Evolutionary conservation across 2,888 invertebrate genomes (phyloP), one percentile per base, ranked within the genome.

Genomic region (Lymantria monacha): DNA sequence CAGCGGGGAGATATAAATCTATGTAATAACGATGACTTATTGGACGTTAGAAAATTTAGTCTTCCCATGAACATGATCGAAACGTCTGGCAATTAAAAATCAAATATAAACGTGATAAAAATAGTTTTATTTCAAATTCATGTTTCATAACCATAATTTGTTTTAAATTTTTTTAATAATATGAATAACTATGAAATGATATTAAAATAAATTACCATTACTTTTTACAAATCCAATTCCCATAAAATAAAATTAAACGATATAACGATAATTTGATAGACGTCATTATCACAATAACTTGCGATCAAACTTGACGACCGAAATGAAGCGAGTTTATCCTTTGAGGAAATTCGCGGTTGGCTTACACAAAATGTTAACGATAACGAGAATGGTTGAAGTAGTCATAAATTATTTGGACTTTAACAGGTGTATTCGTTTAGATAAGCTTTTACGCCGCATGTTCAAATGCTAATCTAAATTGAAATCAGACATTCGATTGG

Each of bases 401-500:
- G 69, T 76, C 81, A 82, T 89, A 87, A 86, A 87, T 87, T 87
- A 86, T 87, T 83, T 82, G 76, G 83, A 86, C 78, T 85, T 82
- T 82, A 85, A 87, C 88, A 89, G 88, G 90, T 91, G 87, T 88
- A 87, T 83, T 83, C 73, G 83, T 83, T n/a, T 81, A 87, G 88
- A 90, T 90, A 90, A 87, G 87, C 79, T 78, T 84, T 85, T 80
- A 76, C 85, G 79, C 78, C 81, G 84, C 86, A 87, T 87, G 85
- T 88, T 87, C 81, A 85, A 82, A 73, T 68, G 70, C 70, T 88
- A 85, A 90, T 90, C 90, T 90, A 79, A 91, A 91, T 90, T 90
- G 90, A 88, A 90, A 91, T 91, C 90, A 79, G 86, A 80, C 87
- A 75, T 88, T 87, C 85, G 85, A 88, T 89, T 84, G 86, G 88